Base-by-base conservation (phyloP, 2,888 invertebrate genomes). In the Lithophane leautieri region DNA sequence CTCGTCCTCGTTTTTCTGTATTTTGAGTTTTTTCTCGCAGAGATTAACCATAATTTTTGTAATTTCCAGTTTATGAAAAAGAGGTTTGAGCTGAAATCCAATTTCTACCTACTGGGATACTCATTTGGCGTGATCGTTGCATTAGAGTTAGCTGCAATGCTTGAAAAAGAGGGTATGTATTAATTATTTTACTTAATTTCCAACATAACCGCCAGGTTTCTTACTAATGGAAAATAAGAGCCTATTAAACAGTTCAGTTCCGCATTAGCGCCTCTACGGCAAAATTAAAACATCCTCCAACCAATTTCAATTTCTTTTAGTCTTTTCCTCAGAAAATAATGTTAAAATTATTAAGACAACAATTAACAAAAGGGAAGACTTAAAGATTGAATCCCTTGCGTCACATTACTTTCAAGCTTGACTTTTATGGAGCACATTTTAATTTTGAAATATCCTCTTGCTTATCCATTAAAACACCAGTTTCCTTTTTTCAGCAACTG, bases 131-230 rank as follows among this genome's bases (percentile, higher is more conserved):
- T 91, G 2, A 93, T 93, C 56, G 87, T 94, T 50, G 93, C 93
- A 22, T 81, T 94, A 44, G 93, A 94, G 74, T 74, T 94, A 54
- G 93, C 94, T 19, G 88, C 89, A 0, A 71, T 93, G 54, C 85
- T 94, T 63, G 93, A 94, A 82, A 90, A 89, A 83, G 92, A 94
- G 89, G 94, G 93, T 94, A 92, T 28, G 84, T 58, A 94, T 58
- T 69, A 50, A 62, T 63, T 67, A 62, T 63, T 67, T 67, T 47
- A 25, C 16, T 52, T 47, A 34, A 68, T 42, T 62, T 25, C 12
- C 14, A 52, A 52, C 22, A 4, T 14, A 19, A 34, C 25, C 12
- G 16, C 19, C n/a, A n/a, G n/a, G n/a, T n/a, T n/a, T n/a, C n/a
- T n/a, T n/a, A n/a, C n/a, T n/a, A n/a, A n/a, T n/a, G n/a, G n/a